Evolutionary conservation across 2,888 invertebrate species (phyloP).

Genomic region (Acleris cristana): DNA sequence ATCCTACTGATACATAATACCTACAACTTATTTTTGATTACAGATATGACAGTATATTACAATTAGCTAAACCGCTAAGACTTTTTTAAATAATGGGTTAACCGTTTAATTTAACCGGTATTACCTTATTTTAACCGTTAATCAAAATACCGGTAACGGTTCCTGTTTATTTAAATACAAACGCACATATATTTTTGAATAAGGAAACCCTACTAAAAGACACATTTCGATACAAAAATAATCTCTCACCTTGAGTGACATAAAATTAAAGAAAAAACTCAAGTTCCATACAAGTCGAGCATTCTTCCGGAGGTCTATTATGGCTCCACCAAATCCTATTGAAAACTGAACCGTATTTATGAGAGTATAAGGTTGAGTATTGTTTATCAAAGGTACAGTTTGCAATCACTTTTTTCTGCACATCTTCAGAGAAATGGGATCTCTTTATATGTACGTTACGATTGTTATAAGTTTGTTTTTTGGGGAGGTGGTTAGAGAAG

Average conservation of each 20-base stretch:
- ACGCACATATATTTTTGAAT: background rate
- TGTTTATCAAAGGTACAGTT: slow-evolving; percentile 38
- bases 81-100: no score
- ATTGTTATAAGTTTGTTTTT: slow-evolving; percentile 23
- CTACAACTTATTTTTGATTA: no score
- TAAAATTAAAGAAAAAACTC: slow-evolving; percentile 66
- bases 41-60: no score
- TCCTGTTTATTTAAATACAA: no score
- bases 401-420: slow-evolving; percentile 58
- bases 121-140: no score
- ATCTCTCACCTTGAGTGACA: slow-evolving; percentile 55
- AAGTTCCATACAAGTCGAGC: slow-evolving; percentile 59
- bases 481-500: background rate
- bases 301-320: slow-evolving; percentile 68
- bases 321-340: slow-evolving; percentile 41
- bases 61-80: no score
- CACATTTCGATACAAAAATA: slow-evolving; percentile 12
- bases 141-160: no score
- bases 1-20: no score
- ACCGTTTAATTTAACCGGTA: no score
- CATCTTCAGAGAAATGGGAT: slow-evolving; percentile 59
- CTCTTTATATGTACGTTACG: slow-evolving; percentile 50
- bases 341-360: slow-evolving; percentile 38
- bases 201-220: background rate
- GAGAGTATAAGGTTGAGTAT: slow-evolving; percentile 23